Evolutionary conservation across 2,797 vertebrate species (phyloP).

Genomic region (Liasis olivaceus): DNA sequence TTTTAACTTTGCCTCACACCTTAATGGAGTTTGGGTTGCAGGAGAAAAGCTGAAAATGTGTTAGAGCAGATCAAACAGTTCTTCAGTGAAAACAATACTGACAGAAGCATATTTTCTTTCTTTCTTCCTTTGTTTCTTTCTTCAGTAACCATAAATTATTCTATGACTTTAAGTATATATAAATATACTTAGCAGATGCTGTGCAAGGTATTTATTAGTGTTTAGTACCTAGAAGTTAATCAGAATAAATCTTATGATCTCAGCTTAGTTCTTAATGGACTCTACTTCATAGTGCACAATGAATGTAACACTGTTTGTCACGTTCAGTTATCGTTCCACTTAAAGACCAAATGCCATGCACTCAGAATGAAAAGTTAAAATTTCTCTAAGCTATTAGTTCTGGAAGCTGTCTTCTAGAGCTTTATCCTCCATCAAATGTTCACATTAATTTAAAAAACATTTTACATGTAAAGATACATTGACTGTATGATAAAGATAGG

Average conservation of each 20-base stretch:
- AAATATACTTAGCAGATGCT: slow-evolving; percentile 61
- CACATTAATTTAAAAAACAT: background rate
- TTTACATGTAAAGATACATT: background rate
- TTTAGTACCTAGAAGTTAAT: slow-evolving; percentile 65
- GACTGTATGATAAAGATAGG: background rate
- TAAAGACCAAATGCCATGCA: slow-evolving; percentile 51
- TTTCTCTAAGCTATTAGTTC: slow-evolving; percentile 53
- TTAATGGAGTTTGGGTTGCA: slow-evolving; percentile 47
- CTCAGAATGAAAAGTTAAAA: slow-evolving; percentile 57
- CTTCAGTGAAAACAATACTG: slow-evolving; percentile 60
- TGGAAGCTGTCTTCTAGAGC: slow-evolving; percentile 47
- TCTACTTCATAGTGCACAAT: slow-evolving; percentile 50
- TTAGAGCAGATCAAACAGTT: slow-evolving; percentile 35
- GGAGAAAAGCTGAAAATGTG: slow-evolving; percentile 39
- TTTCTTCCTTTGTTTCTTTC: slow-evolving; percentile 4
- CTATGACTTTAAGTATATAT: slow-evolving; percentile 63
- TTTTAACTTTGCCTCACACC: slow-evolving; percentile 52
- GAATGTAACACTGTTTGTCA: slow-evolving; percentile 69
- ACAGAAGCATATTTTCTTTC: slow-evolving; percentile 55
- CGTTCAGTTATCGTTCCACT: slow-evolving; percentile 55
- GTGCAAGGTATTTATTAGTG: slow-evolving; percentile 58
- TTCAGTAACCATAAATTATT: slow-evolving; percentile 56
- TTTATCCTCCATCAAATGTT: background rate
- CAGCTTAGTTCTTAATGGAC: slow-evolving; percentile 60
- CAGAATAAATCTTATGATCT: slow-evolving; percentile 62